phyloP scores from a whole-genome alignment of 2,113 vertebrate genomes.

The Chitala chitala region DNA sequence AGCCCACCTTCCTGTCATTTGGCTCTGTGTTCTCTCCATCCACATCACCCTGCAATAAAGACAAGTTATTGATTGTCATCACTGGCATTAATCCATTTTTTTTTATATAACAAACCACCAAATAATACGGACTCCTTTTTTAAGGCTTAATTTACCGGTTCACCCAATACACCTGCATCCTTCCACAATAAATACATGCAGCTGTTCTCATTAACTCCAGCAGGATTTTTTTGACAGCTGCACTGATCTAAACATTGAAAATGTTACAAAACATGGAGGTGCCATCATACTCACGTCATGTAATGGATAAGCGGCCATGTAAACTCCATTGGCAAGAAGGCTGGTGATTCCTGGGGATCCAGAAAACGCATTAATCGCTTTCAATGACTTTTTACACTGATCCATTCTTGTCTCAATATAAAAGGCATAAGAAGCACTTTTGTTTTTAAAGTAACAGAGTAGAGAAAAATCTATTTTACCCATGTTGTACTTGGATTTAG shows the following conservation, averaged over 20 bases:
- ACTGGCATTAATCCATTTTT: neutral
- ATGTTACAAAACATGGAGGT: no score
- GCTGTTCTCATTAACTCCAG: neutral
- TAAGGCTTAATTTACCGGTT: neutral
- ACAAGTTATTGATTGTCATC: neutral
- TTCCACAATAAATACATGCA: neutral
- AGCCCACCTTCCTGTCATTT: constrained; percentile 90
- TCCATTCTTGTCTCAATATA: no score
- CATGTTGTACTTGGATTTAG: constrained; percentile 91
- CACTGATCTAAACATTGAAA: neutral
- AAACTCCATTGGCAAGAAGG: constrained; percentile 86
- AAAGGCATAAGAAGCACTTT: no score
- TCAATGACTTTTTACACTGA: no score
- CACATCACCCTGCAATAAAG: constrained; percentile 74
- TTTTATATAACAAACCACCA: neutral
- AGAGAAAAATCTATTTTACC: constrained; percentile 67
- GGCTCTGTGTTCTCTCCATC: constrained; percentile 73
- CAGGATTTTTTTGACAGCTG: constrained; percentile 3
- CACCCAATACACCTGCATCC: neutral
- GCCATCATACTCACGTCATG: constrained; percentile 94
- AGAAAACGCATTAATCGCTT: no score
- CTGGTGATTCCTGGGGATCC: constrained; percentile 88
- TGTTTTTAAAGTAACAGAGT: neutral
- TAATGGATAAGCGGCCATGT: constrained; percentile 87
- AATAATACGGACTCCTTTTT: neutral